Conservation (phyloP, 2,888 invertebrate species). For the Ophonus ardosiacus region DNA sequence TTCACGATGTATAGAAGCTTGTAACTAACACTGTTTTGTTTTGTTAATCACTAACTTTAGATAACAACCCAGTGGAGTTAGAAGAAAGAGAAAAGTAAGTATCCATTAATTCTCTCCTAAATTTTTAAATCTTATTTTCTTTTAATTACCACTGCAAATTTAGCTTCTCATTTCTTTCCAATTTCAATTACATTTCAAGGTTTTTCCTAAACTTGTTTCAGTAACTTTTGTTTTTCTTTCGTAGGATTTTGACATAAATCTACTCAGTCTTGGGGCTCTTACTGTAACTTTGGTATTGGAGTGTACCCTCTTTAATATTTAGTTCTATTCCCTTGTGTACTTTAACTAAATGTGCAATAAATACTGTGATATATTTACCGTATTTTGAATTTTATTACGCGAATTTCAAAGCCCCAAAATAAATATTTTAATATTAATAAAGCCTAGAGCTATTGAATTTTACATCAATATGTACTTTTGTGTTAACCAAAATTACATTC, state of each 20-base stretch:
- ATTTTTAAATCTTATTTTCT: slow-evolving; percentile 37
- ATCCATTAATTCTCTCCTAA: slow-evolving; percentile 63
- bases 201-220: slow-evolving; percentile 48
- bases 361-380: slow-evolving; percentile 61
- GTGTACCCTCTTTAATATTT: slow-evolving; percentile 27
- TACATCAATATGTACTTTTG: not conserved
- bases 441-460: slow-evolving; percentile 9
- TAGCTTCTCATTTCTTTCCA: slow-evolving; percentile 30
- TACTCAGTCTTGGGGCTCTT: slow-evolving; percentile 43
- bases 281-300: slow-evolving; percentile 53
- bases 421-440: not conserved
- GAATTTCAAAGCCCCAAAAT: slow-evolving; percentile 10
- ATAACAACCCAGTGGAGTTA: slow-evolving; percentile 88
- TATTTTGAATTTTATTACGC: slow-evolving; percentile 31
- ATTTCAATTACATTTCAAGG: slow-evolving; percentile 26
- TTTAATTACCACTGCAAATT: slow-evolving; percentile 33
- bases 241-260: slow-evolving; percentile 62
- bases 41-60: slow-evolving; percentile 78
- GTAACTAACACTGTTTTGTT: slow-evolving; percentile 64
- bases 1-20: slow-evolving; percentile 42
- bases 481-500: not conserved
- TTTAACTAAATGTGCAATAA: slow-evolving; percentile 63
- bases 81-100: slow-evolving; percentile 93
- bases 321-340: slow-evolving; percentile 49
- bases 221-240: slow-evolving; percentile 59